phyloP scores from a whole-genome alignment of 1,140 invertebrate genomes.

The Vanessa atalanta region DNA sequence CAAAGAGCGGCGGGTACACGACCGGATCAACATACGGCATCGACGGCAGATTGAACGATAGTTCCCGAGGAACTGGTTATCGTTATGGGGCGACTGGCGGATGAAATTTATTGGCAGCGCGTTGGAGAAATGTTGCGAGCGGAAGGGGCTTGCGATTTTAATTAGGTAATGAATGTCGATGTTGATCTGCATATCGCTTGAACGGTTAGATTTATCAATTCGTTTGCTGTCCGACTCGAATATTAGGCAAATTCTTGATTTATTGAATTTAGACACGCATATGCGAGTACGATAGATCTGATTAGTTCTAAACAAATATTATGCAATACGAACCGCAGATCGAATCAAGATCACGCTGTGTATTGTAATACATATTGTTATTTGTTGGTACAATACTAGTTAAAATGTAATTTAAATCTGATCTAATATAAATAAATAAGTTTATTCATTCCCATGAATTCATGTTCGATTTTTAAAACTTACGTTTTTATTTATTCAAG shows the following conservation, averaged over 20 bases:
- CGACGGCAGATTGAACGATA: constrained; percentile 80
- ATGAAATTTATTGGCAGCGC: constrained; percentile 80
- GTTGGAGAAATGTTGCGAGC: constrained; percentile 79
- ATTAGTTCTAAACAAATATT: not conserved
- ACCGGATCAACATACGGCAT: constrained; percentile 79
- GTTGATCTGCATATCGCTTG: constrained; percentile 79
- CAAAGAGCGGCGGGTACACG: constrained; percentile 76
- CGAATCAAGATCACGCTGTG: not conserved
- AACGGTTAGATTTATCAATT: constrained; percentile 77
- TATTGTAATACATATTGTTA: not conserved
- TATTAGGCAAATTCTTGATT: constrained; percentile 61
- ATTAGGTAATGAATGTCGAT: constrained; percentile 81
- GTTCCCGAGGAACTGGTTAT: constrained; percentile 81
- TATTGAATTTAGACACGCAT: constrained; percentile 54
- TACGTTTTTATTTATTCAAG: too few relatives aligned
- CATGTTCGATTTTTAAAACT: too few relatives aligned
- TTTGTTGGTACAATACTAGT: not conserved
- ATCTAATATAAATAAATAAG: too few relatives aligned
- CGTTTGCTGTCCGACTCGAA: constrained; percentile 59
- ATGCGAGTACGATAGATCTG: constrained; percentile 26
- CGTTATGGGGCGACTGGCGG: constrained; percentile 79
- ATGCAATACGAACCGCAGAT: constrained; percentile 1
- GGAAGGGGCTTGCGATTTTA: constrained; percentile 80
- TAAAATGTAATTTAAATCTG: not conserved
- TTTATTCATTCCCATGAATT: too few relatives aligned